phyloP scores from a whole-genome alignment of 53 echinoderm and acorn worm genomes.

The Antedon mediterranea region DNA sequence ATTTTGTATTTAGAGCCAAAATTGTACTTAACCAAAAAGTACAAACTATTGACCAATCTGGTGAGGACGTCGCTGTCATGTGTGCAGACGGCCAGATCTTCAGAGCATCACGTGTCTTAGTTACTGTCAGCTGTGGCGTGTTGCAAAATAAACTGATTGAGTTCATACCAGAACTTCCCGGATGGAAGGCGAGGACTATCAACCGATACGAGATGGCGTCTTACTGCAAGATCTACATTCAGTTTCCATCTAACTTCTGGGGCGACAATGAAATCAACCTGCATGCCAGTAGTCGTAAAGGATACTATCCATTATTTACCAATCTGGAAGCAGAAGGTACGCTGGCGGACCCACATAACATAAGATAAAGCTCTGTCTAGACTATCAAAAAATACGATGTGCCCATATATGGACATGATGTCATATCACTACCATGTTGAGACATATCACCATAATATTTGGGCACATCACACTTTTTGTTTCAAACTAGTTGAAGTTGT shows the following conservation, averaged over 20 bases:
- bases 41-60: not conserved
- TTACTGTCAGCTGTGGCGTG: slow-evolving; percentile 18
- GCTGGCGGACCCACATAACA: too few relatives aligned
- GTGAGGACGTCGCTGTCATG: slow-evolving; percentile 2
- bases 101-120: slow-evolving; percentile 9
- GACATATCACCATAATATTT: too few relatives aligned
- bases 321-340: not conserved
- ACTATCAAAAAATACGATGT: too few relatives aligned
- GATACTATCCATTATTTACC: not conserved
- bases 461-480: too few relatives aligned
- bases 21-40: slow-evolving; percentile 10
- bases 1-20: not conserved
- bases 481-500: too few relatives aligned
- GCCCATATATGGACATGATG: too few relatives aligned
- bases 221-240: slow-evolving; percentile 6
- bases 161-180: slow-evolving; percentile 17
- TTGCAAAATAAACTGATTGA: slow-evolving; percentile 14
- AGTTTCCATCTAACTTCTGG: not conserved
- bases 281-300: not conserved
- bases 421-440: too few relatives aligned
- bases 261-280: not conserved
- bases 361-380: too few relatives aligned
- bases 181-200: slow-evolving; percentile 21
- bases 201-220: slow-evolving; percentile 20
- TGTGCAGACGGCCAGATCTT: slow-evolving; percentile 12